These are phyloP conservation scores for Tachycineta bicolor DNA, from an alignment of 2,113 vertebrate genomes.

Conservation along the genomic window DNA sequence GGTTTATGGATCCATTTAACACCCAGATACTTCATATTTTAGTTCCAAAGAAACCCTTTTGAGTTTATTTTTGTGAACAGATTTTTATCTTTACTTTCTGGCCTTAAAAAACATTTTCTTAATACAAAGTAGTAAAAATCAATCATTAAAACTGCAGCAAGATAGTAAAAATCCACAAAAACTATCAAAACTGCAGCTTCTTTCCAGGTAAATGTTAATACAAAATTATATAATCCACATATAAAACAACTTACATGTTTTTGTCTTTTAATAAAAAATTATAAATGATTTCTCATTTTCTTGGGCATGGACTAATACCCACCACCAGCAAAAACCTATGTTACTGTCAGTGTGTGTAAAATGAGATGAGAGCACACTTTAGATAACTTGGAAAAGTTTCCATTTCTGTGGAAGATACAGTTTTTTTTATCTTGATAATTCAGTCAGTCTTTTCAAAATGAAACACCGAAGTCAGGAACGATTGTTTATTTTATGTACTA, in stretches of 20 bases:
- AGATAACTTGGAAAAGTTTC: not conserved
- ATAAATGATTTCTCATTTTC: not conserved
- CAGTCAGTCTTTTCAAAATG: not conserved
- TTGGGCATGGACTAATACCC: not conserved
- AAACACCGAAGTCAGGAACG: not conserved
- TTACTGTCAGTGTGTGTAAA: not conserved
- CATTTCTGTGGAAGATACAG: not conserved
- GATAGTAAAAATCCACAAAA: not conserved
- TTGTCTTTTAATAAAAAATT: not conserved
- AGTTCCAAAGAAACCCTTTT: not conserved
- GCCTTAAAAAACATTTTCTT: not conserved
- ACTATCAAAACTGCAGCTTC: not conserved
- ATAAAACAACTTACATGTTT: not conserved
- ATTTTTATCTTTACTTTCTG: not conserved
- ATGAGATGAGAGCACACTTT: not conserved
- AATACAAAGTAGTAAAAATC: not conserved
- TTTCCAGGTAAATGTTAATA: not conserved
- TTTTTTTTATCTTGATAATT: not conserved
- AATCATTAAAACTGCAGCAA: not conserved
- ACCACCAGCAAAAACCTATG: not conserved
- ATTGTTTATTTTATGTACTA: conserved; percentile 1
- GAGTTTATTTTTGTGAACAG: not conserved
- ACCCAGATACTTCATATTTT: not conserved
- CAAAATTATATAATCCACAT: not conserved
- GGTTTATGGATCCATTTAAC: not conserved